Conservation (phyloP, 2,888 invertebrate species). For the Tiliacea aurago region DNA sequence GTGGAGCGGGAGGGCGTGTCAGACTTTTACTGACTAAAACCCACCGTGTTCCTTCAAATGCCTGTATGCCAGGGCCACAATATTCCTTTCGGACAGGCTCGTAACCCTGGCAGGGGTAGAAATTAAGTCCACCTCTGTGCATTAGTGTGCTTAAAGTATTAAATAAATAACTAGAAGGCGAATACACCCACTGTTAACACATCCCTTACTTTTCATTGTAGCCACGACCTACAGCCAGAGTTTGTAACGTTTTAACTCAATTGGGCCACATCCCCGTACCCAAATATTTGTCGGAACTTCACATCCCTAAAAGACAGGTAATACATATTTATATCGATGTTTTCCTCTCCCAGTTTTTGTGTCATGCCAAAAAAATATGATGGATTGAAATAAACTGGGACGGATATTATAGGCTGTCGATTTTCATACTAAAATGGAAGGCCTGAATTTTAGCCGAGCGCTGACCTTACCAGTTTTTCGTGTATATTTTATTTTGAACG, state of each 20-base stretch:
- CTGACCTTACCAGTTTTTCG: constrained; percentile 28
- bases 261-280: constrained; percentile 12
- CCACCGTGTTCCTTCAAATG: too few species aligned
- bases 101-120: too few species aligned
- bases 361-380: constrained; percentile 60
- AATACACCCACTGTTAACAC: too few species aligned
- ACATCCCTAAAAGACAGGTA: constrained; percentile 46
- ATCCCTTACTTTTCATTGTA: neutral
- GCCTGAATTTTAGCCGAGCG: constrained; percentile 18
- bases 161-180: too few species aligned
- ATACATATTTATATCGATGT: constrained; percentile 53
- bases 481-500: constrained; percentile 25
- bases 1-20: too few species aligned
- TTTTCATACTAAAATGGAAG: constrained; percentile 33
- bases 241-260: constrained; percentile 29
- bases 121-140: too few species aligned
- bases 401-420: constrained; percentile 29
- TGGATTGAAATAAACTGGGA: constrained; percentile 53
- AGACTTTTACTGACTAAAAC: too few species aligned
- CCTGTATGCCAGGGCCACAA: too few species aligned
- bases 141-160: too few species aligned
- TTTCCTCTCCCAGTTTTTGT: constrained; percentile 37
- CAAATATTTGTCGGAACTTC: constrained; percentile 43
- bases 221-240: neutral
- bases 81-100: too few species aligned